These are phyloP conservation scores for Xiphydria camelus DNA, from an alignment of 2,888 invertebrate genomes.

Conservation along the genomic window DNA sequence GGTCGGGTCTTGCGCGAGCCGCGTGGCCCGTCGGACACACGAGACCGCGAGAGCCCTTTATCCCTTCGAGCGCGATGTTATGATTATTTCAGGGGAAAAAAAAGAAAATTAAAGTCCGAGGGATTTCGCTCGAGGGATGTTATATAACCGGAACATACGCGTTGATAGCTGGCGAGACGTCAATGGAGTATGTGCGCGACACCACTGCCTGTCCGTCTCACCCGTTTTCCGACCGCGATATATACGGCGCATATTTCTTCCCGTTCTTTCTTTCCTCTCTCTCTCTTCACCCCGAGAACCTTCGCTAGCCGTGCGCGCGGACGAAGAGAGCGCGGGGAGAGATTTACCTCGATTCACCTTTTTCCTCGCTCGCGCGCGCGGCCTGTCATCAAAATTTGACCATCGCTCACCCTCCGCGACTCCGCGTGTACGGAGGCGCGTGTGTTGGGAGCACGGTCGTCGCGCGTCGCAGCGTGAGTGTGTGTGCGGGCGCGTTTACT, in stretches of 20 bases:
- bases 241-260: conserved; percentile 1
- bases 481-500: conserved; percentile 1
- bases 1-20: too few species aligned
- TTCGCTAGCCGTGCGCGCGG: too few species aligned
- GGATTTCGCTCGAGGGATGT: conserved; percentile 32
- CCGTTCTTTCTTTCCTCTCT: not conserved
- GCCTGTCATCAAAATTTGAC: not conserved
- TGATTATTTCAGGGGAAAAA: conserved; percentile 1
- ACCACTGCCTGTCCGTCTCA: conserved; percentile 6
- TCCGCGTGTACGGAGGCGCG: not conserved
- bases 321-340: too few species aligned
- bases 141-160: conserved; percentile 45
- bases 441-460: not conserved
- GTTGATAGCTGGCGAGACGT: conserved; percentile 40
- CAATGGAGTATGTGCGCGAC: conserved; percentile 22
- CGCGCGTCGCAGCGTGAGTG: not conserved
- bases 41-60: not conserved
- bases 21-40: too few species aligned
- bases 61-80: not conserved
- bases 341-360: not conserved
- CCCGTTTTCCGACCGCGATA: not conserved
- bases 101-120: conserved; percentile 18
- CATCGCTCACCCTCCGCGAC: not conserved
- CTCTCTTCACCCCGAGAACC: conserved; percentile 1
- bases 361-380: conserved; percentile 5